Conservation (phyloP, 2,797 vertebrate genomes). For the Linurgus olivaceus region DNA sequence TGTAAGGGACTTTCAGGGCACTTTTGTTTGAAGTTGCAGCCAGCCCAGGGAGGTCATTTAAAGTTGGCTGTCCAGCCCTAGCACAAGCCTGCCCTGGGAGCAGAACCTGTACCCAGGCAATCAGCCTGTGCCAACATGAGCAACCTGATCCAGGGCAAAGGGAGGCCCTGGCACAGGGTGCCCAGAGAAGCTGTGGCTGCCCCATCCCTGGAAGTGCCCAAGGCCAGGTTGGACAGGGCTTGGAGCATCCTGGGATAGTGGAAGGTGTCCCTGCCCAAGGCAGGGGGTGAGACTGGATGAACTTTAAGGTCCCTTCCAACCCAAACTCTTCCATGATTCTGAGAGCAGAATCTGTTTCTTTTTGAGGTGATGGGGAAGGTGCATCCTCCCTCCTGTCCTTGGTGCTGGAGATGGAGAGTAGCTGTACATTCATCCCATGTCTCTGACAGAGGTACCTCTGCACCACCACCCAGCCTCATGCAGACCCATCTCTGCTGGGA, state of each 20-base stretch:
- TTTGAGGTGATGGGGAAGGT: not conserved
- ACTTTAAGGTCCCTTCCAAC: not conserved
- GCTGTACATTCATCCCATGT: fast-evolving
- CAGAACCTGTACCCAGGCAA: not conserved
- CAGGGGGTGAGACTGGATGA: fast-evolving
- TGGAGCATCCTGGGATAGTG: not conserved
- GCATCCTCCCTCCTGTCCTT: not conserved
- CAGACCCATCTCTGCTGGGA: not conserved
- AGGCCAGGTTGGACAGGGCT: not conserved
- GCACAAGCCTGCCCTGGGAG: not conserved
- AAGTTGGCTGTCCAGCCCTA: not conserved
- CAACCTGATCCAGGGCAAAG: not conserved
- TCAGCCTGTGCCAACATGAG: not conserved
- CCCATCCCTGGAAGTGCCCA: not conserved
- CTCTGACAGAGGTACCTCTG: not conserved
- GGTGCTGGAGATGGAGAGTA: not conserved
- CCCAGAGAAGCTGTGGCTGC: not conserved
- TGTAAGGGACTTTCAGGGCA: not conserved
- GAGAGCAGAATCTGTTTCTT: not conserved
- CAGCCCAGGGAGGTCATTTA: not conserved
- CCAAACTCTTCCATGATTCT: not conserved
- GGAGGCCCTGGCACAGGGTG: fast-evolving
- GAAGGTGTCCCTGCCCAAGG: not conserved
- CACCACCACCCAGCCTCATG: not conserved
- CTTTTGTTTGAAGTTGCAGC: not conserved